These are phyloP conservation scores for Hirundo rustica DNA, from an alignment of 2,797 vertebrate species.

Conservation along the genomic window DNA sequence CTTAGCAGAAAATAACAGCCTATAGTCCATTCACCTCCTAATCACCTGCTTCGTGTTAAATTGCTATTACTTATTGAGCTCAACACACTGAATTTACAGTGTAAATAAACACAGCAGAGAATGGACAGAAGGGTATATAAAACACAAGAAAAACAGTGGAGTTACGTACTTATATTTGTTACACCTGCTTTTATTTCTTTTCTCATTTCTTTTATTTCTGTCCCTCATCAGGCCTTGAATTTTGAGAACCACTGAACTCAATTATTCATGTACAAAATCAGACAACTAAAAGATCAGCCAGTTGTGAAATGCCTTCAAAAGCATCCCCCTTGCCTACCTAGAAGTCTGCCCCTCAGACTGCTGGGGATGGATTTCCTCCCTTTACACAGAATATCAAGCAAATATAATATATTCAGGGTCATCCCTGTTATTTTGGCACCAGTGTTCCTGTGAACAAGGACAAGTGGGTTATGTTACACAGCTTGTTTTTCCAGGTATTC, in stretches of 20 bases:
- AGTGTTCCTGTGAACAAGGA: background rate
- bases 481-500: background rate
- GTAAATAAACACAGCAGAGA: background rate
- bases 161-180: fast-evolving
- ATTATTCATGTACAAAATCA: background rate
- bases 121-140: background rate
- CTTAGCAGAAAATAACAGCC: background rate
- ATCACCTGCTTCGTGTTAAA: background rate
- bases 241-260: background rate
- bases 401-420: background rate
- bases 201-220: background rate
- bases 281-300: background rate
- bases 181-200: background rate
- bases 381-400: background rate
- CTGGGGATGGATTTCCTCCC: background rate
- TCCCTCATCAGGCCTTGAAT: background rate
- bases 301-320: background rate
- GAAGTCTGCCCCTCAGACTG: background rate
- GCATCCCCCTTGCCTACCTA: no score
- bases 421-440: background rate
- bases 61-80: background rate
- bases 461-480: background rate
- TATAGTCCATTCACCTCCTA: background rate
- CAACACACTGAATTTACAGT: background rate
- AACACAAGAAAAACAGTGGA: background rate